Evolutionary conservation across 2,797 vertebrate species (phyloP).

Genomic region (Chaenodraco wilsoni): DNA sequence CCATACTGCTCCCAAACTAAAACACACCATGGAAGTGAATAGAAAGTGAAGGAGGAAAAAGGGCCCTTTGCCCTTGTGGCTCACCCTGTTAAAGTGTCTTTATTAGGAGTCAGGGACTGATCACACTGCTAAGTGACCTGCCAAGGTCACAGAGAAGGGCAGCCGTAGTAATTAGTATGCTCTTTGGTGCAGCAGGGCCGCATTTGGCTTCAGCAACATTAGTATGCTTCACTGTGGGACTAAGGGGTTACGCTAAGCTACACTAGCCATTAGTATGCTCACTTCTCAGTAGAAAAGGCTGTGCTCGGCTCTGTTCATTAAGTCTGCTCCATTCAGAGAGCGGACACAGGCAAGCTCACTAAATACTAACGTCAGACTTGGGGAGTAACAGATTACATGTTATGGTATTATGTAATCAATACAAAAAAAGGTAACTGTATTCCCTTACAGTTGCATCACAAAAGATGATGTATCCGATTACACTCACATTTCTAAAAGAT

Average conservation of each 20-base stretch:
- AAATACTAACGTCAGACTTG: too few species aligned
- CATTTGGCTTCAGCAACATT: conserved; percentile 84
- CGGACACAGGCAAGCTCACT: background rate
- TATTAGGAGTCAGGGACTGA: conserved; percentile 99
- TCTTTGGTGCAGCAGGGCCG: conserved; percentile 89
- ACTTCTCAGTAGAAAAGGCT: conserved; percentile 44
- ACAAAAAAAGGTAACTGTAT: too few species aligned
- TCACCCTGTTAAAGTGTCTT: conserved; percentile 95
- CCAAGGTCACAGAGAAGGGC: conserved; percentile 96
- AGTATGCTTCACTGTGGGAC: conserved; percentile 71
- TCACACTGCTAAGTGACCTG: conserved; percentile 97
- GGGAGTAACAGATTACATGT: too few species aligned
- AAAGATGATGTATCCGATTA: too few species aligned
- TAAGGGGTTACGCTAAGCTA: conserved; percentile 58
- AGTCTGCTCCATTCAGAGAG: conserved; percentile 19
- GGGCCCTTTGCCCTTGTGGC: conserved; percentile 89
- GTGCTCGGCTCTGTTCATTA: conserved; percentile 44
- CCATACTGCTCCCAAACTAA: conserved; percentile 20
- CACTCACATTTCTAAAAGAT: too few species aligned
- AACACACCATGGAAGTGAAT: conserved; percentile 33
- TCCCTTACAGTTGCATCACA: too few species aligned
- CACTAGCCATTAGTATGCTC: conserved; percentile 67
- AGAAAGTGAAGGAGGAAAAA: conserved; percentile 61
- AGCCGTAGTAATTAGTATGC: conserved; percentile 96
- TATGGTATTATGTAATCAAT: too few species aligned